phyloP scores from a whole-genome alignment of 64 coral and sea anemone species.

The Orbicella faveolata region DNA sequence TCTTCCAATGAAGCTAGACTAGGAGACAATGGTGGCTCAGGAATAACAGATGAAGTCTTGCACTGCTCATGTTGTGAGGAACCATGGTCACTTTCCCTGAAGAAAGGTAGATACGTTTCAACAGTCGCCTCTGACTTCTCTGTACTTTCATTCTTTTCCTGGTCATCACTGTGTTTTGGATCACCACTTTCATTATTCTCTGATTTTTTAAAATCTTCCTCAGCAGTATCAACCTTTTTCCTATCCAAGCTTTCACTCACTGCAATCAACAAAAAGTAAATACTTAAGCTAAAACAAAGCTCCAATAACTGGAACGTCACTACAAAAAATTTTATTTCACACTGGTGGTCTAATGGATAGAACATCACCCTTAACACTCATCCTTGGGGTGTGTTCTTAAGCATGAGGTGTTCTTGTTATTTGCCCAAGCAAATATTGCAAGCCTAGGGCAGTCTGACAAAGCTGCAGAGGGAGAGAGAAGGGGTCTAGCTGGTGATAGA shows the following conservation, averaged over 20 bases:
- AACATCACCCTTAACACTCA: no score
- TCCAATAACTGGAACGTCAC: no score
- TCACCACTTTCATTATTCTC: not conserved
- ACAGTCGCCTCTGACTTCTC: not conserved
- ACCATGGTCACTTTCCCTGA: not conserved
- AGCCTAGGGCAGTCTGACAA: no score
- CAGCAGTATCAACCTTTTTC: not conserved
- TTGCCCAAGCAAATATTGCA: no score
- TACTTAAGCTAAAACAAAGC: not conserved
- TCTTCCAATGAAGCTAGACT: conserved; percentile 65
- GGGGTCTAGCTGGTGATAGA: no score
- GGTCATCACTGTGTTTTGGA: not conserved
- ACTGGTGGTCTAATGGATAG: no score
- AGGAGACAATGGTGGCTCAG: conserved; percentile 63
- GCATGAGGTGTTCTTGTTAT: no score
- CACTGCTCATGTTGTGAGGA: not conserved
- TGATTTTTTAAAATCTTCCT: not conserved
- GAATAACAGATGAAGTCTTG: conserved; percentile 35
- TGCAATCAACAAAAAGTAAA: not conserved
- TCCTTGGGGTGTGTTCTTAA: no score
- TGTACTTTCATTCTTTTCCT: not conserved
- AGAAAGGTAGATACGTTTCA: not conserved
- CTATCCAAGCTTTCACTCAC: not conserved
- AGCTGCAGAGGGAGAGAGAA: no score
- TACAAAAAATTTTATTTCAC: no score